Evolutionary conservation across 2,113 vertebrate genomes (phyloP).

Genomic region (Catharus minimus): DNA sequence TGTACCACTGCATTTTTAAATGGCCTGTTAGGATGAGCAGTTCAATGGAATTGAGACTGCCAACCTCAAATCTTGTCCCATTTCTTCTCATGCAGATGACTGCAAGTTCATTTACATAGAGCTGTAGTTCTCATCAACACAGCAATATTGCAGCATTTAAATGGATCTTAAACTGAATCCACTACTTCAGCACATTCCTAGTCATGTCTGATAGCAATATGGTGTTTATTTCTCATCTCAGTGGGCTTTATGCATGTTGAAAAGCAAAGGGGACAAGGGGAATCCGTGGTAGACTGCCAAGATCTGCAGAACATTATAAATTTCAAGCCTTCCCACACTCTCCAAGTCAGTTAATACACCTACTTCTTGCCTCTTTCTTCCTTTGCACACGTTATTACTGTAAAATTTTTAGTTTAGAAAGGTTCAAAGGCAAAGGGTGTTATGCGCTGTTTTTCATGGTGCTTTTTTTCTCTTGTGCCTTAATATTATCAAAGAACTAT

Average conservation of each 20-base stretch:
- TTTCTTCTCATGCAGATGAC: background rate
- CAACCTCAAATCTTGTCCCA: background rate
- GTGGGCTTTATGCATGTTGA: slow-evolving; percentile 26
- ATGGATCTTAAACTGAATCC: background rate
- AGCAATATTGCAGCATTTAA: background rate
- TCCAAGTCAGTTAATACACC: slow-evolving; percentile 46
- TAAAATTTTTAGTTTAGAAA: background rate
- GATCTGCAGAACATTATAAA: slow-evolving; percentile 31
- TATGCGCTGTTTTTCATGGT: background rate
- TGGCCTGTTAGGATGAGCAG: background rate
- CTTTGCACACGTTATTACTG: background rate
- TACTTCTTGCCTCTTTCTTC: slow-evolving; percentile 26
- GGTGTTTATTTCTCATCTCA: slow-evolving; percentile 46
- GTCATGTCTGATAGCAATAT: background rate
- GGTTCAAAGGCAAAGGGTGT: slow-evolving; percentile 9
- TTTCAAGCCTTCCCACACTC: slow-evolving; percentile 41
- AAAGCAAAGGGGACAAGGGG: slow-evolving; percentile 34
- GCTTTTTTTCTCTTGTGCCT: background rate
- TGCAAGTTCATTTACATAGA: background rate
- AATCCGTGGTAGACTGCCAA: slow-evolving; percentile 51
- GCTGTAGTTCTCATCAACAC: background rate
- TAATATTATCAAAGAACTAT: slow-evolving; percentile 12
- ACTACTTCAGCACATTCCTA: background rate
- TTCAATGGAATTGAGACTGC: background rate
- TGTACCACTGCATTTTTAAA: slow-evolving; percentile 6